Evolutionary conservation across 1,140 invertebrate species (phyloP).

Genomic region (Drosophila azteca): DNA sequence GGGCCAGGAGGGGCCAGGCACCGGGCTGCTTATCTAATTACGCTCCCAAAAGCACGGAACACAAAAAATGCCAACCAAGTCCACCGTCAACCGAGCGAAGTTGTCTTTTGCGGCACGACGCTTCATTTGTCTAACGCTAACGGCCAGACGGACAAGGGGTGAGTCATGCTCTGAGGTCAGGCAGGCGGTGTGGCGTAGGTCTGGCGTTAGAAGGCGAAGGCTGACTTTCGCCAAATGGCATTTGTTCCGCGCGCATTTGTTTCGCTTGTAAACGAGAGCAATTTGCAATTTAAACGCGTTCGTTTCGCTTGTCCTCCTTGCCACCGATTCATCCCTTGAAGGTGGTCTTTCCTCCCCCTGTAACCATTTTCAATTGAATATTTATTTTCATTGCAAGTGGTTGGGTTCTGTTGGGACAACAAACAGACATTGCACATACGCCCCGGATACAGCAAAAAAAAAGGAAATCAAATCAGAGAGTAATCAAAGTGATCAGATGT

Average conservation of each 20-base stretch:
- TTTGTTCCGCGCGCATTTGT: slow-evolving; percentile 66
- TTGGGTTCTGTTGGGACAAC: slow-evolving; percentile 34
- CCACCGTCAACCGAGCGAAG: slow-evolving; percentile 14
- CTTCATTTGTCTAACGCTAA: slow-evolving; percentile 72
- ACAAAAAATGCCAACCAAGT: slow-evolving; percentile 56
- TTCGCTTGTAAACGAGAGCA: slow-evolving; percentile 74
- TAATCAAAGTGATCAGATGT: too few species aligned
- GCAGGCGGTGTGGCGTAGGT: neutral
- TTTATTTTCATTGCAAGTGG: slow-evolving; percentile 51
- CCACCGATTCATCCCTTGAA: neutral
- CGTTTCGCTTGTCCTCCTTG: slow-evolving; percentile 37
- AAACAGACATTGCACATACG: slow-evolving; percentile 44
- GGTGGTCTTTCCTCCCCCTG: slow-evolving; percentile 1
- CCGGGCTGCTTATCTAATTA: slow-evolving; percentile 73
- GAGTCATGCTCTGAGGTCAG: neutral
- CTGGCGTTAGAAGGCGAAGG: slow-evolving; percentile 1
- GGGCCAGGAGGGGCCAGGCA: slow-evolving; percentile 20
- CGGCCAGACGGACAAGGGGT: slow-evolving; percentile 1
- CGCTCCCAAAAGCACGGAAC: slow-evolving; percentile 70
- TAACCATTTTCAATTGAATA: slow-evolving; percentile 70
- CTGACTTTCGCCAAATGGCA: slow-evolving; percentile 61
- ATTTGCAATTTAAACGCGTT: slow-evolving; percentile 76
- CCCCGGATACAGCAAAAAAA: neutral
- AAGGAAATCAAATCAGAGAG: too few species aligned
- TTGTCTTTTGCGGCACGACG: slow-evolving; percentile 74